phyloP scores from a whole-genome alignment of 2,113 vertebrate genomes.

The Carassius carassius region DNA sequence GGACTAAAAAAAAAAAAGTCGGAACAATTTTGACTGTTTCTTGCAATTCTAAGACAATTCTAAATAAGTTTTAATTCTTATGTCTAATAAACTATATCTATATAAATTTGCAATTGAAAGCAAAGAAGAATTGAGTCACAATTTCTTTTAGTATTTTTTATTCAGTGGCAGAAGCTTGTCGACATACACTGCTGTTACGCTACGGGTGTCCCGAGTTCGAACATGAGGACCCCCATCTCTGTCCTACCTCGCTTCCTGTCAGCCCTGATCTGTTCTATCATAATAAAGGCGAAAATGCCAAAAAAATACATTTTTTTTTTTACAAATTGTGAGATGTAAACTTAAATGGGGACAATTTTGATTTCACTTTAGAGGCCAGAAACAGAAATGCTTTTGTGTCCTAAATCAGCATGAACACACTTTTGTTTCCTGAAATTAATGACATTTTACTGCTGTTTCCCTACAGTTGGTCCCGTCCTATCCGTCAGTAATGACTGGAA shows the following conservation, averaged over 20 bases:
- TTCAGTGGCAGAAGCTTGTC: not conserved
- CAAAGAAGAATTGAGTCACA: not conserved
- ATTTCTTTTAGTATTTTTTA: not conserved
- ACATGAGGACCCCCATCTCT: too few relatives aligned
- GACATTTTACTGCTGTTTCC: conserved; percentile 29
- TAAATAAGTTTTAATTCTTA: not conserved
- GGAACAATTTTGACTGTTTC: too few relatives aligned
- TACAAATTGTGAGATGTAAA: not conserved
- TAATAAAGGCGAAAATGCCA: too few relatives aligned
- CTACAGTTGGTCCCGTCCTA: conserved; percentile 82
- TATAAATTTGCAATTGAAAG: too few relatives aligned
- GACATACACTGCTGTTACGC: too few relatives aligned
- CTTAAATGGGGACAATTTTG: not conserved
- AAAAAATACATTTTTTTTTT: too few relatives aligned
- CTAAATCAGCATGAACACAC: conserved; percentile 4
- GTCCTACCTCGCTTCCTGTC: too few relatives aligned
- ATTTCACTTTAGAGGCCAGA: not conserved
- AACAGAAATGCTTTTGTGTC: not conserved
- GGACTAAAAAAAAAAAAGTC: too few relatives aligned
- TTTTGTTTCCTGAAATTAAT: conserved; percentile 23
- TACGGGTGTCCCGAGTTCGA: too few relatives aligned
- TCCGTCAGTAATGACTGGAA: conserved; percentile 78
- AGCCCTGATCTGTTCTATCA: too few relatives aligned
- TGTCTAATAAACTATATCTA: too few relatives aligned
- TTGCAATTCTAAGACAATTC: not conserved